Evolutionary conservation across 2,888 invertebrate species (phyloP), one percentile per base, ranked within the genome.

Genomic region (Epinotia demarniana): DNA sequence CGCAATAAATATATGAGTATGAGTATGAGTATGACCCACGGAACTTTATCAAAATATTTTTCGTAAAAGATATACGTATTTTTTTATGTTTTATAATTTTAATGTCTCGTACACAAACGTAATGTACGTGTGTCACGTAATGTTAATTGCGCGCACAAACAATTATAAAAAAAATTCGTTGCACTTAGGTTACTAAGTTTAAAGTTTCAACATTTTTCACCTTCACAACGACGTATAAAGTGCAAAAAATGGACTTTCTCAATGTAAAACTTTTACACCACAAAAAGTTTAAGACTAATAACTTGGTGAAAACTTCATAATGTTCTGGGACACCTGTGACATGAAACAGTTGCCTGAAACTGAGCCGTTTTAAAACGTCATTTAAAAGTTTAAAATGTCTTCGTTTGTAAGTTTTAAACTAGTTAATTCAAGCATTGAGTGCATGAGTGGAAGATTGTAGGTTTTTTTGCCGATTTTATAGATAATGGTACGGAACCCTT

Each of bases 281-380:
- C 43, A 27, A 3, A 46, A 69, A 75, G 49, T 70, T 39, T 23
- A 23, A 13, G 58, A 64, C 58, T 64, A 64, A 64, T 57, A 57
- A 69, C 57, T 70, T 70, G n/a, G 18, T 23, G 33, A 23, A 46
- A 70, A 75, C 64, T 75, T 53, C 19, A 33, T 60, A 60, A 70
- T 53, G 58, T 39, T 57, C 43, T 43, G 53, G 53, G 64, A 70
- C 70, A 75, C 64, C 64, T 64, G 55, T 39, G 46, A 19, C 63
- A 27, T 69, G 58, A 64, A 70, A 64, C 53, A 49, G 39, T 68
- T 23, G 19, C 46, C 18, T 49, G 16, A 70, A 33, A 61, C 60
- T 61, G 27, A 27, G 46, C 57, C 46, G 57, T 33, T 58, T 43
- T 57, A 49, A 66, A 72, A 72, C 27, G 64, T 66, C 46, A 72